Conservation (phyloP, 1,140 invertebrate genomes). For the Apis laboriosa region DNA sequence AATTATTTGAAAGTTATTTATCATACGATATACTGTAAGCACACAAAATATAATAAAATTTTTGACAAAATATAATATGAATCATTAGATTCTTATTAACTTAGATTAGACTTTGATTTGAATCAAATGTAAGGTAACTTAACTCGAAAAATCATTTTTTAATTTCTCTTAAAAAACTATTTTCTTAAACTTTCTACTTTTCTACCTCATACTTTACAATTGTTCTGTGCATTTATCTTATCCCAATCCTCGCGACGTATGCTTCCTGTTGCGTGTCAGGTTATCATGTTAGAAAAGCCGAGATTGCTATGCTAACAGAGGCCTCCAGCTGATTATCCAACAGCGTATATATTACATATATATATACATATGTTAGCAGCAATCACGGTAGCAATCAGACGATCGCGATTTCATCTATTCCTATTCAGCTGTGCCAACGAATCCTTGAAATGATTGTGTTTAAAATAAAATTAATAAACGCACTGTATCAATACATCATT, state of each 20-base stretch:
- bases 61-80: no score
- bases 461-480: not conserved
- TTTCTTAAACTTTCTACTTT: not conserved
- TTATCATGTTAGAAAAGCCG: constrained; percentile 39
- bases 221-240: constrained; percentile 30
- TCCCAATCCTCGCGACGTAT: constrained; percentile 31
- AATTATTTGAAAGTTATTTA: no score
- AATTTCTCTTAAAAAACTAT: not conserved
- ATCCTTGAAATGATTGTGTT: not conserved
- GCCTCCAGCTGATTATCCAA: constrained; percentile 31
- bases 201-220: not conserved
- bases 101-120: no score
- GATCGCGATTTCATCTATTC: constrained; percentile 14
- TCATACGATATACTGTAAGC: no score
- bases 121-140: no score
- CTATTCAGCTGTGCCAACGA: constrained; percentile 9
- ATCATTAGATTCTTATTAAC: no score
- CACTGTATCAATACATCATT: no score
- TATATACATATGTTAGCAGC: not conserved
- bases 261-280: constrained; percentile 43
- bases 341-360: not conserved
- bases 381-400: not conserved
- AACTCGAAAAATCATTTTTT: not conserved
- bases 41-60: no score
- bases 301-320: constrained; percentile 40